Evolutionary conservation across 1,140 invertebrate genomes (phyloP).

Genomic region (Tachypleus tridentatus): DNA sequence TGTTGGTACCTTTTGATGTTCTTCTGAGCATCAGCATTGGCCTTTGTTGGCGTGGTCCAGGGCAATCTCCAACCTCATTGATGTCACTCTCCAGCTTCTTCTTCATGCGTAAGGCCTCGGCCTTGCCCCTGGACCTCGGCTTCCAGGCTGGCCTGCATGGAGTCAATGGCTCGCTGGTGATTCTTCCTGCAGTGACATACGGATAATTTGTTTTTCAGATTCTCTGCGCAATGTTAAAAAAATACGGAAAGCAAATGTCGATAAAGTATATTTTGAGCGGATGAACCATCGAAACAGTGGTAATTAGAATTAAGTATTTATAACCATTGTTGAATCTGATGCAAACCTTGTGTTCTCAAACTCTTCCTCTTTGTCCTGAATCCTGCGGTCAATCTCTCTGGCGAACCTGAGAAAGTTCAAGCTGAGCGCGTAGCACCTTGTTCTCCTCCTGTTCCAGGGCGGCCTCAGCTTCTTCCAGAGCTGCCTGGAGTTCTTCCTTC

Average conservation of each 20-base stretch:
- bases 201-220: background rate
- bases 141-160: constrained; percentile 98
- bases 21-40: constrained; percentile 97
- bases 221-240: no score
- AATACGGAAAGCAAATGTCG: no score
- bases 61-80: constrained; percentile 97
- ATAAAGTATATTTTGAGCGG: no score
- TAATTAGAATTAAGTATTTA: background rate
- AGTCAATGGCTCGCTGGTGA: constrained; percentile 96
- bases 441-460: constrained; percentile 98
- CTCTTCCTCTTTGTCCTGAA: constrained; percentile 99
- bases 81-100: constrained; percentile 99
- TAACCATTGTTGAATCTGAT: background rate
- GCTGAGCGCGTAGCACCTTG: constrained; percentile 90
- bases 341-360: constrained; percentile 85
- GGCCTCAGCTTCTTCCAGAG: constrained; percentile 96
- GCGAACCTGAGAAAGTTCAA: constrained; percentile 93
- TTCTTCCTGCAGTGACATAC: constrained; percentile 64
- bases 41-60: constrained; percentile 96
- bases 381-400: constrained; percentile 96
- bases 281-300: no score
- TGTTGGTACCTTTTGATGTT: constrained; percentile 96
- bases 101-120: constrained; percentile 98
- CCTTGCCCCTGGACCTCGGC: constrained; percentile 97
- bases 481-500: constrained; percentile 97